Evolutionary conservation across 1,140 invertebrate species (phyloP).

Genomic region (Dinoponera quadriceps): DNA sequence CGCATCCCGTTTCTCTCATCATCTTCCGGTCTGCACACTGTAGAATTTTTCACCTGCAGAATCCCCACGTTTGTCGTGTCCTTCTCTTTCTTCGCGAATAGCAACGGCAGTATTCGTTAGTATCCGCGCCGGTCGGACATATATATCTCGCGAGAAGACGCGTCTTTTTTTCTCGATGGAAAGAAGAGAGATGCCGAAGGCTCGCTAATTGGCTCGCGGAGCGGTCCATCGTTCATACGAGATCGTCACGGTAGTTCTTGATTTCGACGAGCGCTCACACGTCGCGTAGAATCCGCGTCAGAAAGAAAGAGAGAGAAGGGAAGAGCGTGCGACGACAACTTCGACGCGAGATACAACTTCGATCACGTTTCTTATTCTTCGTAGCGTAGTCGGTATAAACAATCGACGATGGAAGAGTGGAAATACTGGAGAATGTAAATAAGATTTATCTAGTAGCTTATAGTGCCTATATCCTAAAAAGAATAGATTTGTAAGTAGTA

Average conservation of each 20-base stretch:
- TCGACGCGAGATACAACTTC: slow-evolving; percentile 32
- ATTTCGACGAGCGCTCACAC: not conserved
- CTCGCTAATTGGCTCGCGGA: no score
- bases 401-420: slow-evolving; percentile 30
- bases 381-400: slow-evolving; percentile 45
- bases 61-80: not conserved
- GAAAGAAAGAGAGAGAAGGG: no score
- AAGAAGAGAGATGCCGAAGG: not conserved
- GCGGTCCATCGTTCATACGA: no score
- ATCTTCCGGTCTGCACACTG: slow-evolving; percentile 35
- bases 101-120: not conserved
- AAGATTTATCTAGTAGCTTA: slow-evolving; percentile 63
- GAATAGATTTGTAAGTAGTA: slow-evolving; percentile 44
- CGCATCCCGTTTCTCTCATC: slow-evolving; percentile 26
- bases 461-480: slow-evolving; percentile 66
- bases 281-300: not conserved
- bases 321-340: slow-evolving; percentile 32
- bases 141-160: slow-evolving; percentile 30
- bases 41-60: no score
- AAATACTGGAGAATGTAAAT: slow-evolving; percentile 49
- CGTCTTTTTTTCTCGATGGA: not conserved
- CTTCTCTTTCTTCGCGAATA: not conserved
- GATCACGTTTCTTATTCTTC: slow-evolving; percentile 50
- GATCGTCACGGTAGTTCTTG: not conserved
- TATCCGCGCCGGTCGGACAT: slow-evolving; percentile 19